Percentiles rank a stretch among this genome's conserved stretches.
These are phyloP conservation scores for Argyresthia albistria DNA, from an alignment of 2,888 invertebrate genomes.

Conservation along the genomic window DNA sequence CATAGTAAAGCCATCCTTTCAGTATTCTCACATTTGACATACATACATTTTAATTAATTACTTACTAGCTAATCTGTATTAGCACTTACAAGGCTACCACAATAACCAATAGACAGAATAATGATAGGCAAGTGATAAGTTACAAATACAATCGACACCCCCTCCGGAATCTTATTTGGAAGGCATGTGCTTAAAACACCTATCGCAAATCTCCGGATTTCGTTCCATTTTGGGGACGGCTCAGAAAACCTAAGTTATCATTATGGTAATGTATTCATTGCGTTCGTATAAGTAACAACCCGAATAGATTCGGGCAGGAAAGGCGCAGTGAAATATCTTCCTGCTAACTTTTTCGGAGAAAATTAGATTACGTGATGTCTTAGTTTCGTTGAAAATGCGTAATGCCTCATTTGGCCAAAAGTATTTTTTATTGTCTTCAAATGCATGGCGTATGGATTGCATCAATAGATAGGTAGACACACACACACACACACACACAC, in stretches of 20 bases:
- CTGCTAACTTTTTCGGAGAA: background rate
- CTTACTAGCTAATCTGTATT: too few relatives aligned
- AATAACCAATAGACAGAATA: too few relatives aligned
- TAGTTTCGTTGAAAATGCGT: too few relatives aligned
- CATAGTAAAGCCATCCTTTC: too few relatives aligned
- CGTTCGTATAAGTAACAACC: constrained; percentile 31
- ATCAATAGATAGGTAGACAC: background rate
- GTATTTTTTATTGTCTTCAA: background rate
- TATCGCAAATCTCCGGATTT: background rate
- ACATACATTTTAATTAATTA: too few relatives aligned
- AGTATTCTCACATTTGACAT: too few relatives aligned
- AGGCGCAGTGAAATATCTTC: constrained; percentile 5
- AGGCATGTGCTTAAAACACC: background rate
- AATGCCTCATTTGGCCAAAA: background rate
- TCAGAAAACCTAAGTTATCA: constrained; percentile 8
- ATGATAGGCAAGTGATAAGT: too few relatives aligned
- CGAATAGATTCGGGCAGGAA: constrained; percentile 29
- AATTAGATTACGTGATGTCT: background rate
- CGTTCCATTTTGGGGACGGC: too few relatives aligned
- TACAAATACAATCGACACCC: background rate
- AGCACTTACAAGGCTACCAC: too few relatives aligned
- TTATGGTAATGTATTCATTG: constrained; percentile 41
- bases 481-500: too few relatives aligned
- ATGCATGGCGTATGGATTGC: background rate
- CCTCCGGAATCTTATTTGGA: background rate